Evolutionary conservation across 2,888 invertebrate genomes (phyloP).

Genomic region (Emmelina monodactyla): DNA sequence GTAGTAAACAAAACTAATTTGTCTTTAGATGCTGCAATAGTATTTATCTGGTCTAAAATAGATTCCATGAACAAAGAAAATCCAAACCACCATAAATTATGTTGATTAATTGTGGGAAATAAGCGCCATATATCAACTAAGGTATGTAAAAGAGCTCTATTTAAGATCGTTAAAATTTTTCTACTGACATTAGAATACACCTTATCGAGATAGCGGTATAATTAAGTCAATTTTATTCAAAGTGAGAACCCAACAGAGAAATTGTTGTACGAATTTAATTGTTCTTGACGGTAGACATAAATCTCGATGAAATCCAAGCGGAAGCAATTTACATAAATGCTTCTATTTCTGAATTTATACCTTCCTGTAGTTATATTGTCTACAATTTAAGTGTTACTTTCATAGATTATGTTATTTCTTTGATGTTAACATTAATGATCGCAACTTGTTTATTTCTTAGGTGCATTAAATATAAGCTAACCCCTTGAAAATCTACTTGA

Average conservation of each 20-base stretch:
- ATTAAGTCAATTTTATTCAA: slow-evolving; percentile 39
- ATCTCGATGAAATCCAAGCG: slow-evolving; percentile 51
- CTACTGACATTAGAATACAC: background rate
- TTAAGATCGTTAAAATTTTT: slow-evolving; percentile 1
- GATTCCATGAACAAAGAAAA: too few relatives aligned
- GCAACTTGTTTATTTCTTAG: too few relatives aligned
- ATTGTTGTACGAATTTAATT: slow-evolving; percentile 55
- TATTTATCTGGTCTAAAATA: too few relatives aligned
- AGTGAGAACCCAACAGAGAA: slow-evolving; percentile 37
- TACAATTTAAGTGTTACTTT: slow-evolving; percentile 14
- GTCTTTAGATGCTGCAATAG: too few relatives aligned
- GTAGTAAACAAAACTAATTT: too few relatives aligned
- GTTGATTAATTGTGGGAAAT: too few relatives aligned
- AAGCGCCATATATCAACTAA: background rate
- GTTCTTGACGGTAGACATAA: slow-evolving; percentile 52
- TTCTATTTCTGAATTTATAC: slow-evolving; percentile 36
- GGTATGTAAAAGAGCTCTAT: background rate
- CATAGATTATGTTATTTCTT: slow-evolving; percentile 3
- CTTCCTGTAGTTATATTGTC: slow-evolving; percentile 35
- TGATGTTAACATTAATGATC: too few relatives aligned
- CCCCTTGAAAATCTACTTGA: too few relatives aligned
- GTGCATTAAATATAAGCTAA: too few relatives aligned
- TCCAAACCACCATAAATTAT: background rate
- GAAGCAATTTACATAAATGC: slow-evolving; percentile 58
- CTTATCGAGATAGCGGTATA: slow-evolving; percentile 26